phyloP scores from a whole-genome alignment of 2,888 invertebrate genomes.

The Anthophora plumipes region DNA sequence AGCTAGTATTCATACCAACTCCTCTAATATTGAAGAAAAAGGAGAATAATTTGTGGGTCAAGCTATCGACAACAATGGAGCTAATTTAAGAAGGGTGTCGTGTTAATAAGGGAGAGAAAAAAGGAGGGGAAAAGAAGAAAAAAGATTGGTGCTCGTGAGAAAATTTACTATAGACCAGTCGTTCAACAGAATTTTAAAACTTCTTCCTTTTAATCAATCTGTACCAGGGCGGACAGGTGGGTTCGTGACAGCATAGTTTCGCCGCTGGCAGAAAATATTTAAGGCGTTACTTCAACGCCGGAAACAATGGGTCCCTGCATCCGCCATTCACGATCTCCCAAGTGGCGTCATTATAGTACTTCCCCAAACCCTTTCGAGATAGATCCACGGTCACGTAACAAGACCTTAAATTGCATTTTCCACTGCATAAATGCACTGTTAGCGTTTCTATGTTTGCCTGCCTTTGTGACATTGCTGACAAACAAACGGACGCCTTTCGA shows the following conservation, averaged over 20 bases:
- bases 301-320: slow-evolving; percentile 67
- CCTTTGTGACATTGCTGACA: neutral
- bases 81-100: neutral
- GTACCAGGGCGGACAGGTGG: slow-evolving; percentile 46
- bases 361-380: slow-evolving; percentile 37
- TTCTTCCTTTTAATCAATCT: slow-evolving; percentile 66
- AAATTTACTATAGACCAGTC: neutral
- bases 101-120: neutral
- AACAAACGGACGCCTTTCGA: neutral
- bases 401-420: slow-evolving; percentile 67
- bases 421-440: slow-evolving; percentile 27
- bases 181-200: neutral
- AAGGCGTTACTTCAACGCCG: slow-evolving; percentile 59
- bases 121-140: neutral
- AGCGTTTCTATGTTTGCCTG: neutral
- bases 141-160: neutral
- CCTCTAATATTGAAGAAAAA: too few relatives aligned
- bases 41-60: too few relatives aligned
- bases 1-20: too few relatives aligned
- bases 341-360: slow-evolving; percentile 68
- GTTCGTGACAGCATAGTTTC: slow-evolving; percentile 42
- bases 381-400: slow-evolving; percentile 52
- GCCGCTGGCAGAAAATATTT: slow-evolving; percentile 67
- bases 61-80: neutral
- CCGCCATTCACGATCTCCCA: slow-evolving; percentile 66